phyloP scores from a whole-genome alignment of 1,140 invertebrate species.

The Caerostris extrusa region DNA sequence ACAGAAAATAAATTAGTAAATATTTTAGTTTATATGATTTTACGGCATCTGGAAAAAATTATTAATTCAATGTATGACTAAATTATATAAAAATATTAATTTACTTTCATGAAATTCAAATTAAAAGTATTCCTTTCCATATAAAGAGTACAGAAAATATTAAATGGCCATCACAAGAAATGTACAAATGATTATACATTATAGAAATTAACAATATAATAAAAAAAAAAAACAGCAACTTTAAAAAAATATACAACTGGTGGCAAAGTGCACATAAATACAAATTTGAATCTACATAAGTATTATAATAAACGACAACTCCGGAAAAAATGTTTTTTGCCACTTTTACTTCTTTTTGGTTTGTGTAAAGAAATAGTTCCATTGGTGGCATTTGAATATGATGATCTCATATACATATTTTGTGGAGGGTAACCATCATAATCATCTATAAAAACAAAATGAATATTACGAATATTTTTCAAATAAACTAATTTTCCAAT shows the following conservation, averaged over 20 bases:
- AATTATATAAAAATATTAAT: too few relatives aligned
- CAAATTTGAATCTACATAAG: neutral
- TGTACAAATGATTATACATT: neutral
- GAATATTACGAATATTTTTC: neutral
- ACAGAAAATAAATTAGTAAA: too few relatives aligned
- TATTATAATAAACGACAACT: constrained; percentile 71
- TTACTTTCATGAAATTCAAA: too few relatives aligned
- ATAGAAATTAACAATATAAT: neutral
- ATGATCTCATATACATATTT: constrained; percentile 64
- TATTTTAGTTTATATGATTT: too few relatives aligned
- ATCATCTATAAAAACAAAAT: constrained; percentile 38
- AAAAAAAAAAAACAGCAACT: neutral
- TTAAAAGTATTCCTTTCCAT: too few relatives aligned
- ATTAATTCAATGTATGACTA: too few relatives aligned
- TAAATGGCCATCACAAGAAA: too few relatives aligned
- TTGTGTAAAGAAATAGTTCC: constrained; percentile 77
- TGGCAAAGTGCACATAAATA: neutral
- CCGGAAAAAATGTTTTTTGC: constrained; percentile 73
- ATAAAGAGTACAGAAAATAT: too few relatives aligned
- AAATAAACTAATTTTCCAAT: too few relatives aligned
- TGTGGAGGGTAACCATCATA: constrained; percentile 71
- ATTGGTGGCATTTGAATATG: constrained; percentile 64
- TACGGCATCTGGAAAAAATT: too few relatives aligned
- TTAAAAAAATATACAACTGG: neutral
- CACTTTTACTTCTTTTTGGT: constrained; percentile 75